A percentile compares a stretch with the other conserved stretches of the same genome.
Evolutionary conservation across 1,140 invertebrate genomes (phyloP).

Genomic region (Diuraphis noxia): DNA sequence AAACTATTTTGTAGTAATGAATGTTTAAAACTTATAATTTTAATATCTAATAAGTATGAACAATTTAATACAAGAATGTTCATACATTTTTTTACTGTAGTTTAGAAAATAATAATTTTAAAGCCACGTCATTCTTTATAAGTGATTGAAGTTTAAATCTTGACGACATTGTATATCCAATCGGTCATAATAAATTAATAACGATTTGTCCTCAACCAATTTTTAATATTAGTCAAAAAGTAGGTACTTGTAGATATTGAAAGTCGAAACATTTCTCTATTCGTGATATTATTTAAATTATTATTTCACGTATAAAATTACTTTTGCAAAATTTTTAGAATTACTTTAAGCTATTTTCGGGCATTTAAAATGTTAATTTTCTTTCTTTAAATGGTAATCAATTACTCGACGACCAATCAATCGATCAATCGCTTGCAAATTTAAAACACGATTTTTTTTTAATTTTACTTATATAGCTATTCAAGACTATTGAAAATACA

Average conservation of each 20-base stretch:
- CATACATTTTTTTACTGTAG: neutral
- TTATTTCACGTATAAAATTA: neutral
- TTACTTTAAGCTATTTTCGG: neutral
- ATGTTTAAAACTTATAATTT: neutral
- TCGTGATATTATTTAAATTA: neutral
- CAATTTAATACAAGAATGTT: neutral
- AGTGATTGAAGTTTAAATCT: neutral
- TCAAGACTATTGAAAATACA: neutral
- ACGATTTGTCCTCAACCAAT: neutral
- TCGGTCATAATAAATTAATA: too few species aligned
- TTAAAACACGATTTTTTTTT: neutral
- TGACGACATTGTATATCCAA: neutral
- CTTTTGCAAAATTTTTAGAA: neutral
- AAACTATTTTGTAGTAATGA: neutral
- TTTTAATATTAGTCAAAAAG: too few species aligned
- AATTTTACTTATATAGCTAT: neutral
- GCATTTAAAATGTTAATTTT: too few species aligned
- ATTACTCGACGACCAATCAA: too few species aligned
- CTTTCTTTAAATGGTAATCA: too few species aligned
- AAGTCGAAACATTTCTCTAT: neutral
- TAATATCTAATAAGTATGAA: neutral
- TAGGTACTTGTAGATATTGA: too few species aligned
- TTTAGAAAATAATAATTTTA: neutral
- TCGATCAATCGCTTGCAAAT: too few species aligned
- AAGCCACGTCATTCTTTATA: neutral